Base-by-base conservation (phyloP, 2,888 invertebrate species). In the Augochlorella aurata region DNA sequence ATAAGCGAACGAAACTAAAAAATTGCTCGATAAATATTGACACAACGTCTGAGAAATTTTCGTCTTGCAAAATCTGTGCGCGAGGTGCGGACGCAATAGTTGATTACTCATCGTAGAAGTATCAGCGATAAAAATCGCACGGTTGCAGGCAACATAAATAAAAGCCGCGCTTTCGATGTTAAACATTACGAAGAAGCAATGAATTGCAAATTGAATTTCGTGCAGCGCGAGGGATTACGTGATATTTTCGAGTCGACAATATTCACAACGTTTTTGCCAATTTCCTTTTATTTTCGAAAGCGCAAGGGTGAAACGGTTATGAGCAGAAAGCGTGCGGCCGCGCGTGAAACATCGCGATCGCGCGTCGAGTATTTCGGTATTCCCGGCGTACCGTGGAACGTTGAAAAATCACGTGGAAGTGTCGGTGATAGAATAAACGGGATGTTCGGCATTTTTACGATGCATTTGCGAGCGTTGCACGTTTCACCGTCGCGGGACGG, bases 361-460 rank as follows among this genome's bases (percentile, higher is more conserved):
- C 61, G 18, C 71, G 63, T 72, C 47, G 72, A 52, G 61, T 38
- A 61, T 65, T 66, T 45, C 74, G 49, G 79, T 67, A 79, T 81
- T 79, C 79, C 49, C 24, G 16, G 54, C 49, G 65, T 54, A 72
- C 44, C 54, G 49, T 68, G 80, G 18, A 78, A 63, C 73, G 79
- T 29, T 29, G 79, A 81, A 79, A 81, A 79, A 79, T 79, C 74
- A 50, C 74, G 18, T 58, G 49, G 47, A 63, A 21, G 49, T 50
- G 66, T 98, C 98, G 50, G 58, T 29, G 58, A 49, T 65, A 50
- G 74, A 68, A 70, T 49, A 65, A 77, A 74, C 61, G 38, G 29
- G 18, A 18, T 18, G 68, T 54, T 58, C 49, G 67, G 54, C 75
- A 70, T 76, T 69, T 75, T 67, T 74, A 18, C 81, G 69, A 81